These are phyloP conservation scores for Eidolon helvum DNA, from an alignment of 2,113 vertebrate species.

Conservation along the genomic window DNA sequence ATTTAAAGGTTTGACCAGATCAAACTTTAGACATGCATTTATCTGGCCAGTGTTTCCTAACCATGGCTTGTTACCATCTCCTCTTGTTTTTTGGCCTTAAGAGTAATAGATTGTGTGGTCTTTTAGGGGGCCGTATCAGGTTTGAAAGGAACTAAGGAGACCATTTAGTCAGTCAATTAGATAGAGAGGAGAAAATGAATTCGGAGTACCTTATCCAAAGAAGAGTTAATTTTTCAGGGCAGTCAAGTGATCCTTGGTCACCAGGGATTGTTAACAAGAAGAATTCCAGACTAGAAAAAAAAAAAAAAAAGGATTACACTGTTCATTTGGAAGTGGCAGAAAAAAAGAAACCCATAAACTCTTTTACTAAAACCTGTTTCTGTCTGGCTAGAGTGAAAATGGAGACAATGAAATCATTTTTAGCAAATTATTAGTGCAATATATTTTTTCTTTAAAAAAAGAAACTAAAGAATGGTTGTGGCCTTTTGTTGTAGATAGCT, in stretches of 20 bases:
- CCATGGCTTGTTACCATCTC: not conserved
- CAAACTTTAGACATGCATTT: not conserved
- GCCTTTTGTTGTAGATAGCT: slow-evolving; percentile 84
- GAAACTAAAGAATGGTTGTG: slow-evolving; percentile 77
- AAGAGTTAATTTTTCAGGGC: slow-evolving; percentile 37
- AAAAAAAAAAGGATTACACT: not conserved
- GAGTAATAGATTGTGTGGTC: not conserved
- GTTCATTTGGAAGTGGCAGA: slow-evolving; percentile 27
- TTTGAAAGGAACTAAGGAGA: not conserved
- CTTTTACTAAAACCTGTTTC: slow-evolving; percentile 62
- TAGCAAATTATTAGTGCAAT: slow-evolving; percentile 76
- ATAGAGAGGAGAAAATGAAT: not conserved
- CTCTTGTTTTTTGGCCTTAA: not conserved
- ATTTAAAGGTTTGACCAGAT: not conserved
- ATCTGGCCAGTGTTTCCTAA: not conserved
- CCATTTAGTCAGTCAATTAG: not conserved
- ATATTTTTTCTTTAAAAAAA: slow-evolving; percentile 46
- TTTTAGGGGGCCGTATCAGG: not conserved
- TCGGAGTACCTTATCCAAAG: slow-evolving; percentile 10
- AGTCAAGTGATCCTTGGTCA: not conserved
- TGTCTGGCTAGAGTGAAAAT: slow-evolving; percentile 57
- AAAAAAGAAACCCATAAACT: not conserved
- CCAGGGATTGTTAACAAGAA: not conserved
- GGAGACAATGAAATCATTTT: slow-evolving; percentile 70
- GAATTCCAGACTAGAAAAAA: slow-evolving; percentile 2